Evolutionary conservation across 2,888 invertebrate species (phyloP), one percentile per base, ranked within the genome.

Genomic region (Catocala nupta): DNA sequence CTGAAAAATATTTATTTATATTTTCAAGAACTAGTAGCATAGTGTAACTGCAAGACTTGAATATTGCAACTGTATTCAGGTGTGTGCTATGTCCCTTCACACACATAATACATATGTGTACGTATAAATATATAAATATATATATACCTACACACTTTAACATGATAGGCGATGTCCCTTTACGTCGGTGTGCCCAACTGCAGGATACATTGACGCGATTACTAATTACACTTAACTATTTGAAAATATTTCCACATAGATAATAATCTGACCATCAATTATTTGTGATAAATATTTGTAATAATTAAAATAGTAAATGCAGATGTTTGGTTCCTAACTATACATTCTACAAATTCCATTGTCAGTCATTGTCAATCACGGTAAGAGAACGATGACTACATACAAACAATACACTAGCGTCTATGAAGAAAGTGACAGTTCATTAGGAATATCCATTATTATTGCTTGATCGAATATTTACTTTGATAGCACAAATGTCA

Each of bases 301-400:
- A 81, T 75, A 80, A 73, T 73, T 74, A 83, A 78, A 81, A 68
- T 80, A 84, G 71, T 87, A 87, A 87, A 87, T 87, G 87, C 87
- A 83, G 60, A 77, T 68, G 73, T 77, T 82, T 81, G 76, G 79
- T 85, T 78, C 69, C 73, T 81, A 82, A 65, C 36, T 70, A 64
- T 70, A 71, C 66, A 59, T 71, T 68, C 66, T 73, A 77, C 67
- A 63, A 75, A 77, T 78, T 79, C 71, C 78, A 60, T 73, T 68
- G 64, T 80, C 82, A 81, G 74, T 78, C 83, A 73, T 67, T 70
- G 66, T 75, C 66, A 69, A 65, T 71, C 66, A 59, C 65, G 64
- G 55, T 62, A 59, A 59, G 56, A 63, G 53, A 65, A 66, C 50
- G 59, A 58, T 52, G 62, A 68, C 61, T 64, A 54, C 48, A 16